Conservation (phyloP, 1,140 invertebrate species). For the Nasonia longicornis region DNA sequence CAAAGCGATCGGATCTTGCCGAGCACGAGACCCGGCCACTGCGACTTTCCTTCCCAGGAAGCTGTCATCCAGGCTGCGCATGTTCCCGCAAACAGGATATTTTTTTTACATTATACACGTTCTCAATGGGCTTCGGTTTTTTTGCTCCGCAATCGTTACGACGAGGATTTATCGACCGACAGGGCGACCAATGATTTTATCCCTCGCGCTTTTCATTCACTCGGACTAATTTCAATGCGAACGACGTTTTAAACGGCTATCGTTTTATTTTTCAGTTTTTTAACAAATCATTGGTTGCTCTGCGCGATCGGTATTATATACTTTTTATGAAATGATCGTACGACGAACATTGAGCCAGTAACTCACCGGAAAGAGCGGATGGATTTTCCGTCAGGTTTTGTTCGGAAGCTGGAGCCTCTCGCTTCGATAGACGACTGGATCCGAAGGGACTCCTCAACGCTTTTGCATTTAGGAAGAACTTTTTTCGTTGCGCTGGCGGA, state of each 20-base stretch:
- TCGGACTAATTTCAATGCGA: not conserved
- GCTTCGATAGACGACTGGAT: slow-evolving; percentile 61
- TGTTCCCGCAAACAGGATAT: slow-evolving; percentile 38
- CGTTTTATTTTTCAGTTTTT: not conserved
- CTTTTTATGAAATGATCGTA: not conserved
- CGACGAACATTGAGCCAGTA: not conserved
- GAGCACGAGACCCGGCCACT: slow-evolving; percentile 82
- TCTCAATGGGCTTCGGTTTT: not conserved
- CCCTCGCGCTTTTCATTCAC: not conserved
- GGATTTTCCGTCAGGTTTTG: slow-evolving; percentile 63
- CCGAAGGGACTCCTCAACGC: slow-evolving; percentile 79
- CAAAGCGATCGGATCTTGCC: slow-evolving; percentile 89
- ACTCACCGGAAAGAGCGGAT: slow-evolving; percentile 77
- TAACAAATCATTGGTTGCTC: not conserved
- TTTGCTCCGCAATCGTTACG: not conserved
- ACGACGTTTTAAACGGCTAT: too few species aligned
- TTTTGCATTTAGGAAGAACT: slow-evolving; percentile 85
- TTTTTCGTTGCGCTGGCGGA: slow-evolving; percentile 81
- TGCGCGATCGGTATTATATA: not conserved
- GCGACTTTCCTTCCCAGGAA: slow-evolving; percentile 70
- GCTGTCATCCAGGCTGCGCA: slow-evolving; percentile 69
- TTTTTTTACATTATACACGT: slow-evolving; percentile 38
- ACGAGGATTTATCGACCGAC: not conserved
- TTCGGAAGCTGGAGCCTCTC: slow-evolving; percentile 59
- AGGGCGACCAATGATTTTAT: not conserved